Conservation (phyloP, 1,140 invertebrate genomes). For the Bombus balteatus region DNA sequence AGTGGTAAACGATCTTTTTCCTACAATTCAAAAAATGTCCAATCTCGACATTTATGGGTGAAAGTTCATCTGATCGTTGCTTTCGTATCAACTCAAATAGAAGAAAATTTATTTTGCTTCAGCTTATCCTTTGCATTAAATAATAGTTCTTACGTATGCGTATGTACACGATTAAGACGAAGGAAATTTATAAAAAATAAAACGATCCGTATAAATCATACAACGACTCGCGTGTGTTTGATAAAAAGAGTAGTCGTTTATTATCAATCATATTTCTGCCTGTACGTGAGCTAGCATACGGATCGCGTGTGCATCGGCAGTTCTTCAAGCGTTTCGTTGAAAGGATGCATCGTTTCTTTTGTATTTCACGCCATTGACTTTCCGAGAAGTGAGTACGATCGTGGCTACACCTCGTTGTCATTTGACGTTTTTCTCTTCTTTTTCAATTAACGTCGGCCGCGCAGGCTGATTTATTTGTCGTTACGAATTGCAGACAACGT, state of each 20-base stretch:
- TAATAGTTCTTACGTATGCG: not conserved
- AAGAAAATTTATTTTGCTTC: not conserved
- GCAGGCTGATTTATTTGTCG: constrained; percentile 50
- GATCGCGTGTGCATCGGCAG: not conserved
- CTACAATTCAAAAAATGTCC: too few relatives aligned
- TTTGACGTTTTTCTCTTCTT: not conserved
- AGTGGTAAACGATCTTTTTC: not conserved
- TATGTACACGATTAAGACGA: not conserved
- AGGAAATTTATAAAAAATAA: too few relatives aligned
- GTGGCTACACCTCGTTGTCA: not conserved
- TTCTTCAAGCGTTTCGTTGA: not conserved
- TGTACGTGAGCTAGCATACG: not conserved
- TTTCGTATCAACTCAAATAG: not conserved
- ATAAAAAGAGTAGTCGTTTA: not conserved
- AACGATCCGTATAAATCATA: too few relatives aligned
- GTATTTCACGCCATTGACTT: not conserved
- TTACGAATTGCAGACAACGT: not conserved
- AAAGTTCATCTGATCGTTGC: too few relatives aligned
- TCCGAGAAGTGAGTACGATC: not conserved
- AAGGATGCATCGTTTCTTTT: not conserved
- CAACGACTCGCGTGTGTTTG: not conserved
- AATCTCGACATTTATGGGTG: not conserved
- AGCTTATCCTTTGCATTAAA: not conserved
- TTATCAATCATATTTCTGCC: not conserved
- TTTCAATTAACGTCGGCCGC: constrained; percentile 34